phyloP scores from a whole-genome alignment of 2,888 invertebrate species.

The Steinernema scapterisci region DNA sequence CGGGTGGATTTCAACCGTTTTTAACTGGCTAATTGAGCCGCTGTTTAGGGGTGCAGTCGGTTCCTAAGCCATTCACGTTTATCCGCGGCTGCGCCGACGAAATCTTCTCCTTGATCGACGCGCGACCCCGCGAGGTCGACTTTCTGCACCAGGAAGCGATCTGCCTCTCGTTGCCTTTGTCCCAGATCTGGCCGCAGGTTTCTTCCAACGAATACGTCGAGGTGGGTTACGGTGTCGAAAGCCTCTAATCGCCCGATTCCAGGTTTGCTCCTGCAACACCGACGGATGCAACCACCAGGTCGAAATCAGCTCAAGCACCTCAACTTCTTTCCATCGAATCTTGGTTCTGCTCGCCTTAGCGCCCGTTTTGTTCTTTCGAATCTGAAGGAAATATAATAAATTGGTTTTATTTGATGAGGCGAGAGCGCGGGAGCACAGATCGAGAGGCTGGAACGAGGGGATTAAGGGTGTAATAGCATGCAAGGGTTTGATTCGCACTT shows the following conservation, averaged over 20 bases:
- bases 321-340: neutral
- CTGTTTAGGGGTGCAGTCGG: slow-evolving; percentile 24
- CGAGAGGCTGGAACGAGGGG: too few species aligned
- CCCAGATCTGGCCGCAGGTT: slow-evolving; percentile 42
- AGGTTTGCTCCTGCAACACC: slow-evolving; percentile 16
- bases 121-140: slow-evolving; percentile 46
- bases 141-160: slow-evolving; percentile 44
- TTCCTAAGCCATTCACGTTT: slow-evolving; percentile 44
- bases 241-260: neutral
- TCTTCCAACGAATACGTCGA: slow-evolving; percentile 42
- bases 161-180: slow-evolving; percentile 39
- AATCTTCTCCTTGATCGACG: slow-evolving; percentile 40
- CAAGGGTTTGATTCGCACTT: too few species aligned
- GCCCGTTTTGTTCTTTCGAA: too few species aligned
- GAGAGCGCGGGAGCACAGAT: too few species aligned
- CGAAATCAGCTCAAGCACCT: slow-evolving; percentile 21
- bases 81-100: slow-evolving; percentile 53
- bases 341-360: neutral
- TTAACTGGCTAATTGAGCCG: slow-evolving; percentile 9
- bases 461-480: too few species aligned
- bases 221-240: slow-evolving; percentile 35
- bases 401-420: too few species aligned
- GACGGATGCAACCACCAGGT: slow-evolving; percentile 23
- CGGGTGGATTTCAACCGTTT: neutral
- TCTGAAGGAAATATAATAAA: too few species aligned